Percentiles rank a stretch among this genome's conserved stretches.
phyloP scores from a whole-genome alignment of 2,797 vertebrate genomes.

The Fistularia commersonii region DNA sequence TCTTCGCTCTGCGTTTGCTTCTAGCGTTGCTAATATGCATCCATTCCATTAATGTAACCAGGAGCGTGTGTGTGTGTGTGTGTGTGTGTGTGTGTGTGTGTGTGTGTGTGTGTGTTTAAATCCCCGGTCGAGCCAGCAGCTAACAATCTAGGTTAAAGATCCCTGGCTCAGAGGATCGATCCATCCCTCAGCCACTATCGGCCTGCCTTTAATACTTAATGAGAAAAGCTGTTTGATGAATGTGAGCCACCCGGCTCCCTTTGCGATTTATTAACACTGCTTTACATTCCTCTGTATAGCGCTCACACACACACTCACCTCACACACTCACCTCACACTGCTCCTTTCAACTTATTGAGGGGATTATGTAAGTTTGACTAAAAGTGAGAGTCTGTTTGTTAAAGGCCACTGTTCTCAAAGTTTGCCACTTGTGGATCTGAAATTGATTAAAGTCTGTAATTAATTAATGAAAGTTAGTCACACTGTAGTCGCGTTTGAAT shows the following conservation, averaged over 20 bases:
- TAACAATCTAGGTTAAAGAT: slow-evolving; percentile 71
- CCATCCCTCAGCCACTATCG: slow-evolving; percentile 48
- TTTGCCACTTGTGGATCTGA: no score
- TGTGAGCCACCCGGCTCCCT: slow-evolving; percentile 56
- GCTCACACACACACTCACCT: slow-evolving; percentile 13
- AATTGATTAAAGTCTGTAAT: no score
- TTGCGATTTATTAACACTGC: slow-evolving; percentile 58
- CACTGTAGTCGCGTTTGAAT: no score
- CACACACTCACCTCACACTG: slow-evolving; percentile 9
- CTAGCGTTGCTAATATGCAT: not conserved
- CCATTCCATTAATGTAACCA: not conserved
- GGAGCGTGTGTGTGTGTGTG: slow-evolving; percentile 3
- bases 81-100: slow-evolving; percentile 10
- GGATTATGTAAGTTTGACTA: slow-evolving; percentile 25
- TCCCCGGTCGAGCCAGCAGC: slow-evolving; percentile 33
- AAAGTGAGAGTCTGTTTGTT: slow-evolving; percentile 1
- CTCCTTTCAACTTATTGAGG: slow-evolving; percentile 9
- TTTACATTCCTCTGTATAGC: slow-evolving; percentile 50
- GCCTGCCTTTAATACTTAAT: slow-evolving; percentile 72
- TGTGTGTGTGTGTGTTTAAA: slow-evolving; percentile 19
- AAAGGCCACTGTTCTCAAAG: no score
- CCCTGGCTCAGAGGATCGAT: slow-evolving; percentile 57
- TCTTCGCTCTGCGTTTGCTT: not conserved
- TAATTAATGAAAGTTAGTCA: no score
- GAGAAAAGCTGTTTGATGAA: slow-evolving; percentile 71